Conservation (phyloP, 2,888 invertebrate species). For the Cryptophagus acutangulus region DNA sequence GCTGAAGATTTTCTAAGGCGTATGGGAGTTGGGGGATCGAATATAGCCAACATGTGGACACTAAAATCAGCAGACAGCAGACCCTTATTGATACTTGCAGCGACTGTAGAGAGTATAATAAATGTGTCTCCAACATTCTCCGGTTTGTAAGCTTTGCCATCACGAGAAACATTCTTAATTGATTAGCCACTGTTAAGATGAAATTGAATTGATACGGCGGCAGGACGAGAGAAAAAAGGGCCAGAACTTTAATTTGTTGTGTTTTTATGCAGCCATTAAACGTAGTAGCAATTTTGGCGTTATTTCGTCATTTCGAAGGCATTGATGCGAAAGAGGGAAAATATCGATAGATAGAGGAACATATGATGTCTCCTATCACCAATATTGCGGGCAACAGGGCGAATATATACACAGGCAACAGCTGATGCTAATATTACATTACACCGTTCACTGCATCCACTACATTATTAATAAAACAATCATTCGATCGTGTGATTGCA, state of each 20-base stretch:
- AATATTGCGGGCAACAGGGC: constrained; percentile 7
- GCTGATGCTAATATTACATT: constrained; percentile 27
- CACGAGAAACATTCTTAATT: constrained; percentile 2
- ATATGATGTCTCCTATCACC: constrained; percentile 3
- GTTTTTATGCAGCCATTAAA: background rate
- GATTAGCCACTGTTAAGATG: constrained; percentile 5
- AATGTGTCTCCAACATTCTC: constrained; percentile 10
- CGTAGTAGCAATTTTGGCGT: background rate
- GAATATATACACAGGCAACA: constrained; percentile 19
- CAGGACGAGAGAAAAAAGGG: constrained; percentile 1
- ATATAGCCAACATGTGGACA: constrained; percentile 17
- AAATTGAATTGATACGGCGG: constrained; percentile 5
- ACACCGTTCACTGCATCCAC: constrained; percentile 24
- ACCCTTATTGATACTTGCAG: constrained; percentile 20
- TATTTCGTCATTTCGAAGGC: too few relatives aligned
- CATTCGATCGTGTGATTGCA: constrained; percentile 31
- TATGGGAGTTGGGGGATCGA: constrained; percentile 15
- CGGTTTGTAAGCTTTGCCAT: background rate
- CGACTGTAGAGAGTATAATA: constrained; percentile 18
- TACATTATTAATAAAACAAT: constrained; percentile 33
- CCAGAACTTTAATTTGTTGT: background rate
- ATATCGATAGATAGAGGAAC: constrained; percentile 1
- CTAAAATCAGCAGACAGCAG: constrained; percentile 20
- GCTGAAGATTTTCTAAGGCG: constrained; percentile 15
- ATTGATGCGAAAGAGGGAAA: background rate